Conservation (phyloP, 2,113 vertebrate genomes). For the Tachuris rubrigastra region DNA sequence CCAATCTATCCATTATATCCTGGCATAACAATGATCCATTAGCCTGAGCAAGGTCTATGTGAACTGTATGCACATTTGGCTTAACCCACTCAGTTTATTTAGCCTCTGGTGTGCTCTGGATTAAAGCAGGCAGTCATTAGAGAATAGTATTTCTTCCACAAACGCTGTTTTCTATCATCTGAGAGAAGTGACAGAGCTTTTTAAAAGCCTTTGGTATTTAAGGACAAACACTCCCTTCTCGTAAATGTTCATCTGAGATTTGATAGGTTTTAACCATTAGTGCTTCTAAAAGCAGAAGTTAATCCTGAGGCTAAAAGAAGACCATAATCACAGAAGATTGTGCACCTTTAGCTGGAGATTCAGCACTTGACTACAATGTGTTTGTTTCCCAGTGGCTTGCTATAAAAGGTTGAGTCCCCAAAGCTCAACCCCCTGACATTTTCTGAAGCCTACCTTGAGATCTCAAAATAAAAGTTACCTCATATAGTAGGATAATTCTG, state of each 20-base stretch:
- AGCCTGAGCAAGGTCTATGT: slow-evolving; percentile 43
- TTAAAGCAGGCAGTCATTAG: slow-evolving; percentile 51
- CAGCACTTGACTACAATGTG: neutral
- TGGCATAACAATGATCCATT: slow-evolving; percentile 57
- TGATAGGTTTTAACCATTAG: neutral
- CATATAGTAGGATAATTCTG: neutral
- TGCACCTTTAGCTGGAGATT: neutral
- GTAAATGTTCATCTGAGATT: neutral
- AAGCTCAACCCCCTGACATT: neutral
- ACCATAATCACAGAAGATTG: neutral
- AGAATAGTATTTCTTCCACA: slow-evolving; percentile 51
- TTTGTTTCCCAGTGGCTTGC: neutral
- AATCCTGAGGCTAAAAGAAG: slow-evolving; percentile 11
- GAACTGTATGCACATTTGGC: slow-evolving; percentile 52
- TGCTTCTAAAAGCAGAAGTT: slow-evolving; percentile 3
- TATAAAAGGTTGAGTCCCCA: neutral
- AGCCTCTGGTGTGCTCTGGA: slow-evolving; percentile 55
- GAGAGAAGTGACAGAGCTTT: slow-evolving; percentile 29
- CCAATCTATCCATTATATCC: slow-evolving; percentile 65
- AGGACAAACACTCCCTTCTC: slow-evolving; percentile 14
- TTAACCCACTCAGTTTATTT: slow-evolving; percentile 48
- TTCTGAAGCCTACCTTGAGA: neutral
- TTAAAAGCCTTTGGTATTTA: slow-evolving; percentile 36
- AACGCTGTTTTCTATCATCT: slow-evolving; percentile 23
- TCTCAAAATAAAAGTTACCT: neutral